phyloP scores from a whole-genome alignment of 2,797 vertebrate species.

The Denticeps clupeoides region DNA sequence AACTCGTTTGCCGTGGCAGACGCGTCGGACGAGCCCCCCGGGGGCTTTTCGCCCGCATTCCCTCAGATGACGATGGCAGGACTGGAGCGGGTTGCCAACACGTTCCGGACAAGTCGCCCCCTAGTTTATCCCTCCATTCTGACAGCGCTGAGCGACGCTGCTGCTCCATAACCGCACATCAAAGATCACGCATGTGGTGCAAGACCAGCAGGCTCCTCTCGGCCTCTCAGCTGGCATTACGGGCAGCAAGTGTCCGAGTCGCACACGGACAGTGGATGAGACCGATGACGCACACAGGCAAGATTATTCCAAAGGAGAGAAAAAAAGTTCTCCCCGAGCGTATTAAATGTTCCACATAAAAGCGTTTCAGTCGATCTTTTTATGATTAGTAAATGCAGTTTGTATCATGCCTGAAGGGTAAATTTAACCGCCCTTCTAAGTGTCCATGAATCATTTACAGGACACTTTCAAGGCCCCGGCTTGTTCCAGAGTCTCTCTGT shows the following conservation, averaged over 20 bases:
- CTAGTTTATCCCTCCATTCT: background rate
- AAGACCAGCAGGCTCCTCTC: conserved; percentile 45
- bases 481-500: no score
- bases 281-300: background rate
- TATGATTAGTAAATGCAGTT: background rate
- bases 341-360: background rate
- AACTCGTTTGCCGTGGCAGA: conserved; percentile 50
- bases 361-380: background rate
- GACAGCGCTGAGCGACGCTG: conserved; percentile 31
- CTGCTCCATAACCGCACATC: conserved; percentile 48
- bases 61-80: conserved; percentile 41
- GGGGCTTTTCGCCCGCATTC: conserved; percentile 54
- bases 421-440: no score
- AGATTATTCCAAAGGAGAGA: background rate
- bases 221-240: conserved; percentile 32
- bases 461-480: no score
- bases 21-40: conserved; percentile 38
- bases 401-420: background rate
- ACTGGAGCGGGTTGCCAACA: conserved; percentile 47
- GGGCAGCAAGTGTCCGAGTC: conserved; percentile 29
- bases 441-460: no score
- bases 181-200: conserved; percentile 51
- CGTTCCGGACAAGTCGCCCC: conserved; percentile 37
- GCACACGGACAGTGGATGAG: conserved; percentile 21
- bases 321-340: background rate